Conservation (phyloP, 2,113 vertebrate genomes). For the Martes martes region DNA sequence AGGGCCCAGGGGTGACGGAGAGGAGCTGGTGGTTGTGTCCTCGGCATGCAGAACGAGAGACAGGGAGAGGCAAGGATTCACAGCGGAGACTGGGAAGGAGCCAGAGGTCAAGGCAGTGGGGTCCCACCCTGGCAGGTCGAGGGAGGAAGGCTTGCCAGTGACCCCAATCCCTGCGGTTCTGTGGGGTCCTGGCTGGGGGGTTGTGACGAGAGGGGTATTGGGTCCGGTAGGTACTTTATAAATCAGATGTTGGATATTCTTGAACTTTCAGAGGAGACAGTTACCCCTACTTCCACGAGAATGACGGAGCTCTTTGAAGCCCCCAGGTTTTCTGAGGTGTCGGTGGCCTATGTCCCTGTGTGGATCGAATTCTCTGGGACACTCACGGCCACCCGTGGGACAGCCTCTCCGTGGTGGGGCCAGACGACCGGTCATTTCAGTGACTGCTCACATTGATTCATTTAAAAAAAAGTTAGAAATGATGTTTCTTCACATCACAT, state of each 20-base stretch:
- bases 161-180: accelerated
- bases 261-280: background rate
- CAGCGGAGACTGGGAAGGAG: background rate
- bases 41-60: accelerated
- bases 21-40: background rate
- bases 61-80: accelerated
- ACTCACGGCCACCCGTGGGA: background rate
- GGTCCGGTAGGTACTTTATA: too few relatives aligned
- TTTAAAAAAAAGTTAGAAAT: background rate
- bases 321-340: background rate
- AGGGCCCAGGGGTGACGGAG: background rate
- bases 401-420: background rate
- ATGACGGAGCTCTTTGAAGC: background rate
- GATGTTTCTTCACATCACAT: background rate
- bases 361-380: background rate
- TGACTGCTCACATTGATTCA: background rate
- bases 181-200: background rate
- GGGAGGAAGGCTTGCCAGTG: background rate
- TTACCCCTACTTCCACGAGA: background rate
- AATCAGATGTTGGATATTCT: background rate
- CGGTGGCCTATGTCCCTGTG: background rate
- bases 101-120: background rate
- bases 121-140: background rate
- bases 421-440: background rate
- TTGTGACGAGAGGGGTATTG: background rate